Evolutionary conservation across 2,113 vertebrate genomes (phyloP).

Genomic region (Echinops telfairi): DNA sequence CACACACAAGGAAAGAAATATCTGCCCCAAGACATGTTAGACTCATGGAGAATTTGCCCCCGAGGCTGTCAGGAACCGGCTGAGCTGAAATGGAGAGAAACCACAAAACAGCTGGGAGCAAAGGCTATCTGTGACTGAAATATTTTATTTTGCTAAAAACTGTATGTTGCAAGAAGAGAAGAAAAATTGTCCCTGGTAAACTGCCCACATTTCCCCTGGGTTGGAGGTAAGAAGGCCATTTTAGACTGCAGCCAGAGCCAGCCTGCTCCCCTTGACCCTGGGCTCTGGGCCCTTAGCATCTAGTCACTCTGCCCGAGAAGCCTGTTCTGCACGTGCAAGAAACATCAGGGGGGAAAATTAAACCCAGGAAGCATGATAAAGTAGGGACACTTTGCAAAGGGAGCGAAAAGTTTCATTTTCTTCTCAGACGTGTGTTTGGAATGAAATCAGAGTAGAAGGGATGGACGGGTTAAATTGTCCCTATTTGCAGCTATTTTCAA

Average conservation of each 20-base stretch:
- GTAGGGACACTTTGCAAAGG: not conserved
- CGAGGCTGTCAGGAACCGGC: not conserved
- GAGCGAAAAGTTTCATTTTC: not conserved
- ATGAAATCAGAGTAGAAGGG: not conserved
- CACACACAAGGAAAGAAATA: conserved; percentile 8
- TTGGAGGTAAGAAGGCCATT: not conserved
- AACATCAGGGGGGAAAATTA: not conserved
- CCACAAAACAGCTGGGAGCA: not conserved
- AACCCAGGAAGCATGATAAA: conserved; percentile 20
- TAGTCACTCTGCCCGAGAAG: not conserved
- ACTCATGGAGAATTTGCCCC: not conserved
- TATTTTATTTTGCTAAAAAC: conserved; percentile 42
- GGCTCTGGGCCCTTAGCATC: not conserved
- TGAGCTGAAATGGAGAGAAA: not conserved
- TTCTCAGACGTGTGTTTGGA: conserved; percentile 40
- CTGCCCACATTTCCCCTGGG: not conserved
- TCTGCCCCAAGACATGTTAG: conserved; percentile 21
- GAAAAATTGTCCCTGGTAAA: not conserved
- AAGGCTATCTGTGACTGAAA: not conserved
- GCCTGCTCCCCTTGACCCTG: not conserved
- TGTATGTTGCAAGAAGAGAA: not conserved
- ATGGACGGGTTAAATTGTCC: not conserved
- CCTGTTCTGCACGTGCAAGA: conserved; percentile 3
- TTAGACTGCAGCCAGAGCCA: not conserved
- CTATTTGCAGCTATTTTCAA: conserved; percentile 46